Evolutionary conservation across 2,113 vertebrate species (phyloP).

Genomic region (Sciurus niger): DNA sequence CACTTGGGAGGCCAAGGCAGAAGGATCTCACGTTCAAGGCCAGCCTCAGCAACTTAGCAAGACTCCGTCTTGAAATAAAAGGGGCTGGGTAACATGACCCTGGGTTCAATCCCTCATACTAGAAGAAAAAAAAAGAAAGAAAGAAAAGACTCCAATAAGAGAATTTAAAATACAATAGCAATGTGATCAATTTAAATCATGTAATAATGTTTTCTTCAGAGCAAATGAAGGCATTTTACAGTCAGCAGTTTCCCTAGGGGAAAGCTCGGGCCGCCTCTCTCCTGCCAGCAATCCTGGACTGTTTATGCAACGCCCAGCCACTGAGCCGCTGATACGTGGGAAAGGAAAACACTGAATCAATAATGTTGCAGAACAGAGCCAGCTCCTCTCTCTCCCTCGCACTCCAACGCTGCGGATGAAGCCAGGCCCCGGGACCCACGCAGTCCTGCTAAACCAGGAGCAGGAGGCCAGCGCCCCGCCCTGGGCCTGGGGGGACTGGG

Average conservation of each 20-base stretch:
- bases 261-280: constrained; percentile 57
- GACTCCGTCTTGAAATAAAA: too few species aligned
- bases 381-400: constrained; percentile 52
- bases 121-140: neutral
- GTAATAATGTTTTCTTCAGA: constrained; percentile 60
- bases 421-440: neutral
- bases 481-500: neutral
- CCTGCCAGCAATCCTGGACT: constrained; percentile 61
- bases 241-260: constrained; percentile 66
- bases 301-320: constrained; percentile 53
- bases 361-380: constrained; percentile 53
- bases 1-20: too few species aligned
- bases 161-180: constrained; percentile 58
- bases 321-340: neutral
- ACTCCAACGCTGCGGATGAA: constrained; percentile 30
- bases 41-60: too few species aligned
- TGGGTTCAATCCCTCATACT: too few species aligned
- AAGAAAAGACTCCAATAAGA: constrained; percentile 59
- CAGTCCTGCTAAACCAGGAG: neutral
- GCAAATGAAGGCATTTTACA: constrained; percentile 68
- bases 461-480: neutral
- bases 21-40: too few species aligned
- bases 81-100: too few species aligned
- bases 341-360: constrained; percentile 68
- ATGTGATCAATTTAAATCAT: constrained; percentile 64